phyloP scores from a whole-genome alignment of 2,797 vertebrate species.

The Platyrinchus mystaceus region DNA sequence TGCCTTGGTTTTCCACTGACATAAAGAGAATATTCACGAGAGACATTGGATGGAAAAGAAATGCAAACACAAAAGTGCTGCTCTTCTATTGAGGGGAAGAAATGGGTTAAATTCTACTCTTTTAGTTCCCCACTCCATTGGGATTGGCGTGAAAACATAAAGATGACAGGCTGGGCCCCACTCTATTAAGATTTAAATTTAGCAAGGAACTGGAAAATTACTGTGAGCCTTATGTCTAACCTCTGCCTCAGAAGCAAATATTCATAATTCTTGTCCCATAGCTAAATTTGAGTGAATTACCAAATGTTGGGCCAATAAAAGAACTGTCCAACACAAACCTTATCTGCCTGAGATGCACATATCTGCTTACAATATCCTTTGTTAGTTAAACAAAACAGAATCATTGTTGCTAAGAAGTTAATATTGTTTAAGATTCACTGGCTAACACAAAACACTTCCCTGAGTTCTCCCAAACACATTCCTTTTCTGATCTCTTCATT shows the following conservation, averaged over 20 bases:
- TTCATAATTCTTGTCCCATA: conserved; percentile 19
- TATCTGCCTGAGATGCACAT: conserved; percentile 34
- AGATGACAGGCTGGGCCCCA: conserved; percentile 29
- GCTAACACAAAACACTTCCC: conserved; percentile 1
- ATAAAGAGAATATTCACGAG: neutral
- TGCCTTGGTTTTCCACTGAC: neutral
- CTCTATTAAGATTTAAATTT: conserved; percentile 60
- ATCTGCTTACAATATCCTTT: conserved; percentile 61
- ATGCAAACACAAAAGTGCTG: conserved; percentile 22
- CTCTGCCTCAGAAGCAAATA: conserved; percentile 18
- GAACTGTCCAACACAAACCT: conserved; percentile 31
- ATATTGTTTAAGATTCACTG: conserved; percentile 55
- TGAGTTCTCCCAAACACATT: conserved; percentile 7
- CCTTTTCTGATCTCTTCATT: neutral
- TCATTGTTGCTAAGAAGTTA: conserved; percentile 65
- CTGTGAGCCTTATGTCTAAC: conserved; percentile 9
- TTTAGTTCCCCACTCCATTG: conserved; percentile 3
- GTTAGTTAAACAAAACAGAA: conserved; percentile 65
- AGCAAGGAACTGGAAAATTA: conserved; percentile 52
- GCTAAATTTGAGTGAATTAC: conserved; percentile 44
- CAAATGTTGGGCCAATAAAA: conserved; percentile 38
- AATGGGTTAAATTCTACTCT: conserved; percentile 29
- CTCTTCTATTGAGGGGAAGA: conserved; percentile 20
- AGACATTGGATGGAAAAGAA: neutral
- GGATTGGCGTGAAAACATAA: conserved; percentile 28